A percentile compares a stretch with the other conserved stretches of the same genome.
These are phyloP conservation scores for Eupithecia tripunctaria DNA, from an alignment of 2,888 invertebrate species.

Conservation along the genomic window DNA sequence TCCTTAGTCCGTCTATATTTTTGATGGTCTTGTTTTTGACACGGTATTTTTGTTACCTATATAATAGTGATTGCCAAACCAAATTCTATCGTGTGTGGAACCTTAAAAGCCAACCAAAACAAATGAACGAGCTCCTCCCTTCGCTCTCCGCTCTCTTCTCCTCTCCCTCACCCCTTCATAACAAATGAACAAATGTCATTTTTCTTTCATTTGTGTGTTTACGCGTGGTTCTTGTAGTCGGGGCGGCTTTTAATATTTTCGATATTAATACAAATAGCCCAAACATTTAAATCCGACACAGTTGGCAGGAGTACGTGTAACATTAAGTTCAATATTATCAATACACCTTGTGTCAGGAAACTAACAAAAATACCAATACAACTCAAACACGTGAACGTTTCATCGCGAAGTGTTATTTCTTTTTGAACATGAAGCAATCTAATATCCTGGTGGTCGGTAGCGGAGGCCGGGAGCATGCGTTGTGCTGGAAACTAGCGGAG, in stretches of 20 bases:
- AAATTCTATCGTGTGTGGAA: too few species aligned
- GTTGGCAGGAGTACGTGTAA: not conserved
- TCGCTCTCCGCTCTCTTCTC: not conserved
- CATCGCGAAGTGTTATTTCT: conserved; percentile 46
- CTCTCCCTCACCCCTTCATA: not conserved
- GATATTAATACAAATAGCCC: not conserved
- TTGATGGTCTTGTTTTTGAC: too few species aligned
- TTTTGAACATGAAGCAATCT: conserved; percentile 67
- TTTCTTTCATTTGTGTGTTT: conserved; percentile 56
- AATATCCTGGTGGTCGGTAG: conserved; percentile 93
- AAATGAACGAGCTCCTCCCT: not conserved
- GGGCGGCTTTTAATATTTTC: conserved; percentile 20
- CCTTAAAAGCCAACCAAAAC: too few species aligned
- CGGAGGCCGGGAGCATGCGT: conserved; percentile 98
- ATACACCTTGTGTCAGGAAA: conserved; percentile 9
- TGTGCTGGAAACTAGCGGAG: conserved; percentile 96
- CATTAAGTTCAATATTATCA: not conserved
- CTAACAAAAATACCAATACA: conserved; percentile 37
- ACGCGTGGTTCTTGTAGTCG: conserved; percentile 62
- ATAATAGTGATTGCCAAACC: too few species aligned
- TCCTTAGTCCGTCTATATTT: too few species aligned
- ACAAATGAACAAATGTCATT: not conserved
- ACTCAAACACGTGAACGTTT: conserved; percentile 53
- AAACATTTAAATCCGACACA: not conserved
- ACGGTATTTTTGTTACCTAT: too few species aligned